Percentiles rank a stretch among this genome's conserved stretches.
phyloP scores from a whole-genome alignment of 2,888 invertebrate species.

The Oligia strigilis region DNA sequence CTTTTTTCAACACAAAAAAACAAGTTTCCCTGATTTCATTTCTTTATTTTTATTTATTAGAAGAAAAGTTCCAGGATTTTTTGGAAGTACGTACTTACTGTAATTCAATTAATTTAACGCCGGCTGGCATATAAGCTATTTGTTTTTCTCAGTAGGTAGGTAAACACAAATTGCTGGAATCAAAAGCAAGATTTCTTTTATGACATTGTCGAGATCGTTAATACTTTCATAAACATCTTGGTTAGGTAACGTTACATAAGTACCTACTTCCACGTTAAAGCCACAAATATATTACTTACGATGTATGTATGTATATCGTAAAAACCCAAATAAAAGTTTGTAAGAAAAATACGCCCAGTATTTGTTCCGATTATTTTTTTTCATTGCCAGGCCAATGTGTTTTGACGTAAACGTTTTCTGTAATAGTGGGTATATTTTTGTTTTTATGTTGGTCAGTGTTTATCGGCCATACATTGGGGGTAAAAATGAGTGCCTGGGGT shows the following conservation, averaged over 20 bases:
- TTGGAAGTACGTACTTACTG: background rate
- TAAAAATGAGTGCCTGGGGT: slow-evolving; percentile 36
- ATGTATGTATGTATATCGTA: slow-evolving; percentile 23
- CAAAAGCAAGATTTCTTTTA: background rate
- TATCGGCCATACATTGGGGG: slow-evolving; percentile 41
- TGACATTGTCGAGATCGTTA: background rate
- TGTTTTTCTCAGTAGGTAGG: background rate
- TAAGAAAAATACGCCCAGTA: slow-evolving; percentile 47
- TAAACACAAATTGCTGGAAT: background rate
- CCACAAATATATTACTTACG: background rate
- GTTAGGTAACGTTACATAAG: background rate
- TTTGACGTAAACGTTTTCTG: slow-evolving; percentile 46
- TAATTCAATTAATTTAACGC: background rate
- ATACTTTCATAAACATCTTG: background rate
- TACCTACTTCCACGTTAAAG: background rate
- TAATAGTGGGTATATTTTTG: slow-evolving; percentile 28
- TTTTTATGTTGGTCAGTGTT: slow-evolving; percentile 61
- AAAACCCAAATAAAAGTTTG: slow-evolving; percentile 40
- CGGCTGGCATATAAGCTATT: background rate
- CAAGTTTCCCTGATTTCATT: background rate
- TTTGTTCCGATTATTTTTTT: slow-evolving; percentile 56
- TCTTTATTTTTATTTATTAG: background rate
- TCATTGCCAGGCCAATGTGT: slow-evolving; percentile 41
- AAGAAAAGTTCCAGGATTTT: background rate
- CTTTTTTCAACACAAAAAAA: background rate